phyloP scores from a whole-genome alignment of 2,113 vertebrate species.

The Siniperca chuatsi region DNA sequence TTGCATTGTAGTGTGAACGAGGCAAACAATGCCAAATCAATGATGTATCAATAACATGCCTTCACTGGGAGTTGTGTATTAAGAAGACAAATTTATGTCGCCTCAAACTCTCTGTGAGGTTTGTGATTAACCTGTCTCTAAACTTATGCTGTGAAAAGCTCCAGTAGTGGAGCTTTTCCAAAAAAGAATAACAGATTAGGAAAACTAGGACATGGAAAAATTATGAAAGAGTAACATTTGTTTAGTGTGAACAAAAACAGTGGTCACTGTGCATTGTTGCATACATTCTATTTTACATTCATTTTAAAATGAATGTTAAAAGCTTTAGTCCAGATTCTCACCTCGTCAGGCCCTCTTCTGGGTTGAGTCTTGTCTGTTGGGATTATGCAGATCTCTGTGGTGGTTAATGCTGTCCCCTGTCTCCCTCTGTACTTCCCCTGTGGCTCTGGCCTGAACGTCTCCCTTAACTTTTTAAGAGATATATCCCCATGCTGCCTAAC shows the following conservation, averaged over 20 bases:
- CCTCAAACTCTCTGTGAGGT: constrained; percentile 1
- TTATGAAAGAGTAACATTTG: neutral
- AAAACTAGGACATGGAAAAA: neutral
- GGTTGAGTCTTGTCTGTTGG: neutral
- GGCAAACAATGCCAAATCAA: constrained; percentile 64
- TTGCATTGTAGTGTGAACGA: constrained; percentile 68
- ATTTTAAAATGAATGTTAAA: neutral
- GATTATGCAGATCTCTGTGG: neutral
- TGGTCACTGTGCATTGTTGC: neutral
- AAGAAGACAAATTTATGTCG: neutral
- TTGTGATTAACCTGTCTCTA: neutral
- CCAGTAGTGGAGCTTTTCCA: neutral
- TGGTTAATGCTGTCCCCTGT: neutral
- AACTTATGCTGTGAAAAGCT: neutral
- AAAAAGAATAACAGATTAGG: neutral
- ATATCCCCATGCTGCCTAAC: neutral
- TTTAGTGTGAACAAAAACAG: neutral
- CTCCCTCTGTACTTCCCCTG: neutral
- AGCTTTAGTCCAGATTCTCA: neutral
- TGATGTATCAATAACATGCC: constrained; percentile 54
- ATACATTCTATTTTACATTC: neutral
- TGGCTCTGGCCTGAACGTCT: neutral
- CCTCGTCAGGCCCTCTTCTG: too few relatives aligned
- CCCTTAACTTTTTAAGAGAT: neutral
- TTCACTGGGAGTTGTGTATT: constrained; percentile 13